phyloP scores from a whole-genome alignment of 2,888 invertebrate species.

The Nasonia oneida region DNA sequence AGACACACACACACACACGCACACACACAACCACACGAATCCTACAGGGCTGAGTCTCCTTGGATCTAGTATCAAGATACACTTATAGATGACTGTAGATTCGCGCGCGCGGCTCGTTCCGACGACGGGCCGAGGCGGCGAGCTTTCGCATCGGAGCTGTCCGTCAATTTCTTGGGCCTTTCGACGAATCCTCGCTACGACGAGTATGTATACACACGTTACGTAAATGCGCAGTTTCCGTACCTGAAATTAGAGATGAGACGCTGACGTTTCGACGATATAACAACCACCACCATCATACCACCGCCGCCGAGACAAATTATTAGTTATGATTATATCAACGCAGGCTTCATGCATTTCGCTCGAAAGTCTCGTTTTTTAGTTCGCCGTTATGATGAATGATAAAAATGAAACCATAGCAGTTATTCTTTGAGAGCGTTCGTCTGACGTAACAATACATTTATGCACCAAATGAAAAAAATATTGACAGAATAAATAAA shows the following conservation, averaged over 20 bases:
- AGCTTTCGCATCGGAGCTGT: slow-evolving; percentile 18
- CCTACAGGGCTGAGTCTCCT: neutral
- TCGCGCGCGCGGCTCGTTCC: neutral
- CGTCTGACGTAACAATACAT: slow-evolving; percentile 38
- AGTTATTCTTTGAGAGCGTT: slow-evolving; percentile 46
- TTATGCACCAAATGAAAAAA: slow-evolving; percentile 54
- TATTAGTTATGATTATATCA: slow-evolving; percentile 9
- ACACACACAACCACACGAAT: slow-evolving; percentile 26
- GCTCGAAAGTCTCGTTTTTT: slow-evolving; percentile 16
- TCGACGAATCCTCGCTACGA: slow-evolving; percentile 30
- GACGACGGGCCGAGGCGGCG: neutral
- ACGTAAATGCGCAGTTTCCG: slow-evolving; percentile 52
- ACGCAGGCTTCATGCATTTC: neutral
- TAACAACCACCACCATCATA: neutral
- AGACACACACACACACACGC: neutral
- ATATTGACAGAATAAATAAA: slow-evolving; percentile 58
- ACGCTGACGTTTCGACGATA: slow-evolving; percentile 18
- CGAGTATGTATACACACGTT: slow-evolving; percentile 9
- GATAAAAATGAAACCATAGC: slow-evolving; percentile 7
- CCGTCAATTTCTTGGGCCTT: slow-evolving; percentile 22
- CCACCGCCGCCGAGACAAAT: neutral
- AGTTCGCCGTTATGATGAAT: slow-evolving; percentile 36
- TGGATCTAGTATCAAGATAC: neutral
- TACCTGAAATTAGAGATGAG: slow-evolving; percentile 53
- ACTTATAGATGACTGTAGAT: neutral